A percentile compares a stretch with the other conserved stretches of the same genome.
These are phyloP conservation scores for Ancistrus triradiatus DNA, from an alignment of 2,113 vertebrate species.

Conservation along the genomic window DNA sequence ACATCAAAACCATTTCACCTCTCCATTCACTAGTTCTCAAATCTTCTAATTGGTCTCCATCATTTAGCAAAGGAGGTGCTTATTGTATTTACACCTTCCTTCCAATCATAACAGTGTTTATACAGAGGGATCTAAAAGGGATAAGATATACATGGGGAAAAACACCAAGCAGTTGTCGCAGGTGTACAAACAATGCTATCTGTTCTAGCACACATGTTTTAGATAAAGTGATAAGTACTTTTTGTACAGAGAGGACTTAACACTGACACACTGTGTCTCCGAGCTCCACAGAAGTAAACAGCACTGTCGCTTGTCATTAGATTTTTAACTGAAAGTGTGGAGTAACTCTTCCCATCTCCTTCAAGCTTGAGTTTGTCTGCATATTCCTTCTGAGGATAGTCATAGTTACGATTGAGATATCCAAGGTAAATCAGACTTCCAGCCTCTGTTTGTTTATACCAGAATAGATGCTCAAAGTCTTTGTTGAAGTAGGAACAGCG, in stretches of 20 bases:
- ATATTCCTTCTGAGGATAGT: background rate
- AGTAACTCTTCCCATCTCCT: background rate
- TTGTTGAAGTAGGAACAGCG: slow-evolving; percentile 28
- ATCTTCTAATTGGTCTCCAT: no score
- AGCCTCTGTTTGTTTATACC: slow-evolving; percentile 51
- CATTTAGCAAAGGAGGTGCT: no score
- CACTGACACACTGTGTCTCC: background rate
- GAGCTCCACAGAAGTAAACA: background rate
- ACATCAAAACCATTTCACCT: no score
- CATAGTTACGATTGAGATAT: slow-evolving; percentile 10
- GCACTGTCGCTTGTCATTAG: background rate
- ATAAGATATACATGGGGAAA: no score
- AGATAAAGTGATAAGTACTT: background rate
- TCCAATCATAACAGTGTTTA: no score
- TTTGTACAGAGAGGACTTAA: background rate
- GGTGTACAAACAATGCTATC: no score
- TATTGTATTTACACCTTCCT: no score
- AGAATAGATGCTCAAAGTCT: slow-evolving; percentile 49
- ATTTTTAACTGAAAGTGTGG: background rate
- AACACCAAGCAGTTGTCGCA: no score
- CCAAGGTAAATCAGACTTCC: slow-evolving; percentile 41
- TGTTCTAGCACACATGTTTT: no score
- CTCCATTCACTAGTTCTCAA: no score
- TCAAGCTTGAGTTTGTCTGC: background rate
- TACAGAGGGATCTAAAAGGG: no score